Evolutionary conservation across 2,113 vertebrate species (phyloP).

Genomic region (Planiliza haematocheilus): DNA sequence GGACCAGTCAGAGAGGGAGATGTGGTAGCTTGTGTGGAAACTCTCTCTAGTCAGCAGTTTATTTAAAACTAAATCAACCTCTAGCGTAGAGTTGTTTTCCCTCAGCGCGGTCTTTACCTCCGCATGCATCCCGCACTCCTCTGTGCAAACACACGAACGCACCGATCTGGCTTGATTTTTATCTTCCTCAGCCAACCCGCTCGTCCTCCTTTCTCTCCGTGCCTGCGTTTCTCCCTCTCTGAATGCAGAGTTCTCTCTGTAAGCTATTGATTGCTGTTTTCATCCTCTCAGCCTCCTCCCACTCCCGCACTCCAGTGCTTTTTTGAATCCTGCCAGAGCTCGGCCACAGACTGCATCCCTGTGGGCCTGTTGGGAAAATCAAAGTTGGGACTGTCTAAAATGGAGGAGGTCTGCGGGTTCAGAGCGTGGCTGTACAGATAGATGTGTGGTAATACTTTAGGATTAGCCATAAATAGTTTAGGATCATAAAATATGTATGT

Average conservation of each 20-base stretch:
- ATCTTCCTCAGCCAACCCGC: slow-evolving; percentile 35
- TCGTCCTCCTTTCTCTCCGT: neutral
- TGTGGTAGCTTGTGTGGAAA: slow-evolving; percentile 11
- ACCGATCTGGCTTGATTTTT: slow-evolving; percentile 40
- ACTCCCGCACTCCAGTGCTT: slow-evolving; percentile 32
- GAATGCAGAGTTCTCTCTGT: slow-evolving; percentile 52
- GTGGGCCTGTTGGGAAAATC: slow-evolving; percentile 46
- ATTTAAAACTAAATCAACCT: slow-evolving; percentile 54
- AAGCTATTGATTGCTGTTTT: slow-evolving; percentile 69
- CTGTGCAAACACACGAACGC: slow-evolving; percentile 26
- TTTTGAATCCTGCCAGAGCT: slow-evolving; percentile 57
- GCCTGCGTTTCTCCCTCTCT: slow-evolving; percentile 14
- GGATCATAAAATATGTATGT: slow-evolving; percentile 27
- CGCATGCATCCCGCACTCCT: slow-evolving; percentile 29
- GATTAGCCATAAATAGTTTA: slow-evolving; percentile 23
- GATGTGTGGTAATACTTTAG: slow-evolving; percentile 30
- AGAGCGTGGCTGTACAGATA: slow-evolving; percentile 31
- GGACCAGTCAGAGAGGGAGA: slow-evolving; percentile 25
- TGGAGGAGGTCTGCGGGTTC: slow-evolving; percentile 35
- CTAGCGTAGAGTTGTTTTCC: slow-evolving; percentile 41
- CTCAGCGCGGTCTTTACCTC: slow-evolving; percentile 37
- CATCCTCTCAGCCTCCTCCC: slow-evolving; percentile 43
- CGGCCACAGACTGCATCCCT: slow-evolving; percentile 49
- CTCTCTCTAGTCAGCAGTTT: slow-evolving; percentile 49
- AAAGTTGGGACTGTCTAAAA: slow-evolving; percentile 54